Evolutionary conservation across 2,113 vertebrate species (phyloP), one percentile per base, ranked within the genome.

Genomic region (Fukomys damarensis): DNA sequence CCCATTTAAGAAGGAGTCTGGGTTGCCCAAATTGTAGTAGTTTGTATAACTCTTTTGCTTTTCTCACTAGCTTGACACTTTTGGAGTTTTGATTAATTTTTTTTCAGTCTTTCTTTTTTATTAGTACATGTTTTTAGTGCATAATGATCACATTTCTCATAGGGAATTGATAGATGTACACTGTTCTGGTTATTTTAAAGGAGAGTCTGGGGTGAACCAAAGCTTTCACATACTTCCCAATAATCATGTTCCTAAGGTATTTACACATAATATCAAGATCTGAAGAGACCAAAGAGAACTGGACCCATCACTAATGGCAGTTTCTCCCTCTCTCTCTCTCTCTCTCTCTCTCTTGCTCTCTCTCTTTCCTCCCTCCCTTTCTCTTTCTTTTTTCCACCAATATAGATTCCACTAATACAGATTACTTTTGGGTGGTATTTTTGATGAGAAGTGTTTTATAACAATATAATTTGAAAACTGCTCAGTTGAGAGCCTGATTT

Each of bases 341-440:
- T 49, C 17, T 0, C 2, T 26, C 12, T 28, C 9, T 4, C 17
- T 35, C 38, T 30, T 30, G 7, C 11, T n/a, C n/a, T 2, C 1
- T 2, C 24, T 22, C 13, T 6, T 63, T 11, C 61, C 66, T 38
- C n/a, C 19, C 35, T 38, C 35, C 30, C 17, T 22, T 10, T 32
- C 46, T 22, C 26, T 63, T 58, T 63, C 16, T 63, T 30, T 16
- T 32, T 20, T 8, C 17, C 49, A 26, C 59, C 7, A 49, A 49
- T 49, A 49, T 49, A 49, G 46, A 49, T 49, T 49, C 46, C 46
- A 49, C 46, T 49, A 49, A 49, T 49, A 49, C 46, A 72, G 30
- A n/a, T 14, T 32, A 19, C 26, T 70, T 58, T 88, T 46, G 72
- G 35, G 54, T 77, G 14, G 20, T 59, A 65, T 82, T 13, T 20